Percentiles rank a stretch among this genome's conserved stretches.
Conservation (phyloP, 2,113 vertebrate species). For the Henicopernis longicauda region DNA sequence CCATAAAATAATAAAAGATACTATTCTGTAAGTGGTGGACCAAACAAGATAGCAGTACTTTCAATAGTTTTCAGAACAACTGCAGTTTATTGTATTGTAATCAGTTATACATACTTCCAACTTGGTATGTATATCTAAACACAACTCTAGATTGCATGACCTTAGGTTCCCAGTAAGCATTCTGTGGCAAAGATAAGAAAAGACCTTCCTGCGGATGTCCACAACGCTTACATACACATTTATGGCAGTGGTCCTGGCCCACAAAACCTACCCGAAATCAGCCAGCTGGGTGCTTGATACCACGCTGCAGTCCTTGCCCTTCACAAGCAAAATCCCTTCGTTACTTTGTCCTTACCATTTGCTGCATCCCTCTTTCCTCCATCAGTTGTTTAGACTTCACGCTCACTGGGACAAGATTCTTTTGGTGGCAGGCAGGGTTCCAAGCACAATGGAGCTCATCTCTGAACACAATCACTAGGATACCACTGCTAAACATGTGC, state of each 20-base stretch:
- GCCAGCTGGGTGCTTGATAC: background rate
- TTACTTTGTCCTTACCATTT: background rate
- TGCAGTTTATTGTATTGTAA: background rate
- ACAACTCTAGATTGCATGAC: too few relatives aligned
- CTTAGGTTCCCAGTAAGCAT: background rate
- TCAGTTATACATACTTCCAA: background rate
- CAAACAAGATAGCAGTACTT: background rate
- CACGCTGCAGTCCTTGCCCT: background rate
- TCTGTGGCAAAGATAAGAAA: background rate
- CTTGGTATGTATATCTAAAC: fast-evolving
- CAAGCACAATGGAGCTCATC: background rate
- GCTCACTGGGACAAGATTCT: fast-evolving
- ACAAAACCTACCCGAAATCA: fast-evolving
- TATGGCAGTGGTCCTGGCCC: background rate
- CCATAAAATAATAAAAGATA: background rate
- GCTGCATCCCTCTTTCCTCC: background rate
- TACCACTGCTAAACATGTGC: background rate
- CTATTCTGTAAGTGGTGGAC: background rate
- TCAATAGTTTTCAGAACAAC: background rate
- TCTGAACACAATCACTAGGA: too few relatives aligned
- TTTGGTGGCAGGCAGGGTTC: background rate
- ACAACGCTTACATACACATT: fast-evolving
- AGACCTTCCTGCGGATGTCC: background rate
- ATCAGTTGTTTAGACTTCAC: background rate
- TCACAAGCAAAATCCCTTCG: background rate